Conservation (phyloP, 2,888 invertebrate genomes). For the Glyphotaelius pellucidus region DNA sequence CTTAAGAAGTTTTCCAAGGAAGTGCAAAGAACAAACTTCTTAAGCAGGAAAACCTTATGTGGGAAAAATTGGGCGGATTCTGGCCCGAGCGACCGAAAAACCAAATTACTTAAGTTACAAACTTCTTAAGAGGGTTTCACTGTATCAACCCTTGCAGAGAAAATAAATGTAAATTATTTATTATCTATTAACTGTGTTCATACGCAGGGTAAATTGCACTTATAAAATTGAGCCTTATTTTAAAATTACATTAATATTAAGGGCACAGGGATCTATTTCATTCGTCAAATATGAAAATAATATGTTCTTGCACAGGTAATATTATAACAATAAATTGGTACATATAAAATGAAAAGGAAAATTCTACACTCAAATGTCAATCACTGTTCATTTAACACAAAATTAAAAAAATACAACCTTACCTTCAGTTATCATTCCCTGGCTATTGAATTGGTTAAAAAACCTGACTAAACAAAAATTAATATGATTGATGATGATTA, state of each 20-base stretch:
- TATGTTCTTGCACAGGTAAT: background rate
- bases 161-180: background rate
- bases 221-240: background rate
- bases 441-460: background rate
- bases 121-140: too few relatives aligned
- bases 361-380: background rate
- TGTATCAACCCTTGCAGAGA: background rate
- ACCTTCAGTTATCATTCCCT: background rate
- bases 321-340: background rate
- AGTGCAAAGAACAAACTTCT: too few relatives aligned
- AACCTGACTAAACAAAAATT: background rate
- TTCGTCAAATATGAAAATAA: background rate
- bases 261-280: background rate
- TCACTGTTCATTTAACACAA: background rate
- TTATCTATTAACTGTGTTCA: background rate
- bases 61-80: too few relatives aligned
- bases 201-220: background rate
- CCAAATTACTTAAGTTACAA: too few relatives aligned
- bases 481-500: background rate
- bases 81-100: too few relatives aligned
- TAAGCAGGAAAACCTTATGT: too few relatives aligned
- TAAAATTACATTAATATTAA: background rate
- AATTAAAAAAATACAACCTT: background rate
- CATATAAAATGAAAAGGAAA: background rate
- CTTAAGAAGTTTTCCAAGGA: too few relatives aligned